Conservation (phyloP, 1,140 invertebrate genomes). For the Drosophila kurseongensis region DNA sequence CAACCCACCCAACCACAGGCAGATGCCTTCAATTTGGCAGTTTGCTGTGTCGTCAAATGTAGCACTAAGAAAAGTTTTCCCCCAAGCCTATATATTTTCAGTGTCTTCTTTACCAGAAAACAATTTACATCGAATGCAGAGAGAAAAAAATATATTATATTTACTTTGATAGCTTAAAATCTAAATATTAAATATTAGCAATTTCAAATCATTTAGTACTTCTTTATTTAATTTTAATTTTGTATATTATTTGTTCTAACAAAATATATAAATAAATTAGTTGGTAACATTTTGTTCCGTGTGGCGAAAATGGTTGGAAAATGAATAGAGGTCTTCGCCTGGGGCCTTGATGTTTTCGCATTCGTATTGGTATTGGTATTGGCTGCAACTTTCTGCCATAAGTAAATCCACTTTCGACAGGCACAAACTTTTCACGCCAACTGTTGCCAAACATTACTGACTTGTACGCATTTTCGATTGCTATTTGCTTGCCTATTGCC, state of each 20-base stretch:
- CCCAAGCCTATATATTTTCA: constrained; percentile 36
- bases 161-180: no score
- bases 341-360: constrained; percentile 24
- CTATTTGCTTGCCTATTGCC: constrained; percentile 55
- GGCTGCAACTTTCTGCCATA: constrained; percentile 59
- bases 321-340: constrained; percentile 52
- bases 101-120: not conserved
- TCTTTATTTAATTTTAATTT: no score
- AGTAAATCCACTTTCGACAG: constrained; percentile 56
- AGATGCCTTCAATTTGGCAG: constrained; percentile 61
- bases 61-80: constrained; percentile 66
- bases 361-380: constrained; percentile 36
- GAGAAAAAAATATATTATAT: not conserved
- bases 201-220: no score
- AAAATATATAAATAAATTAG: no score
- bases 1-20: constrained; percentile 15
- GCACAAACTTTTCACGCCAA: constrained; percentile 74
- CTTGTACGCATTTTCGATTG: constrained; percentile 68
- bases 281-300: constrained; percentile 4
- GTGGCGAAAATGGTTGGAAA: constrained; percentile 20
- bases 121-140: not conserved
- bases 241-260: no score
- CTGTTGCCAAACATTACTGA: constrained; percentile 64
- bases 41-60: constrained; percentile 68
- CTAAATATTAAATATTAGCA: no score